Conservation (phyloP, 2,888 invertebrate genomes). For the Bedellia somnulentella region DNA sequence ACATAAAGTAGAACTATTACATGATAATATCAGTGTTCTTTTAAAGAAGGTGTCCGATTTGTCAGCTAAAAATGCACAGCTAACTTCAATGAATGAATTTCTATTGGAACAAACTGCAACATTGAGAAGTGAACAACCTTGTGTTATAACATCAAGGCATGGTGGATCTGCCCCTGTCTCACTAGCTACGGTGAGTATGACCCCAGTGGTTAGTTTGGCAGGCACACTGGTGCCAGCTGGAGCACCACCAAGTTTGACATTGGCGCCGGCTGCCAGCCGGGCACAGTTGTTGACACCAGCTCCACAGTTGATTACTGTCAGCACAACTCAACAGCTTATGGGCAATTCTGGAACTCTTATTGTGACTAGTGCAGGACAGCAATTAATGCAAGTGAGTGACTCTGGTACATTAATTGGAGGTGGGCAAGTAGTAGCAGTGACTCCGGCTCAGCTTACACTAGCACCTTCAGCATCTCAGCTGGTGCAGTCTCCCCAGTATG, state of each 20-base stretch:
- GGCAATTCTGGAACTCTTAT: constrained; percentile 50
- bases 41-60: constrained; percentile 45
- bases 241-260: constrained; percentile 35
- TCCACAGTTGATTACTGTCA: constrained; percentile 47
- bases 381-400: constrained; percentile 55
- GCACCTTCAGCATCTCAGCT: constrained; percentile 40
- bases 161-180: constrained; percentile 49
- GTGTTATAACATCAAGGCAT: constrained; percentile 51
- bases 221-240: constrained; percentile 42
- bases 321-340: constrained; percentile 49
- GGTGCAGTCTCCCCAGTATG: no score
- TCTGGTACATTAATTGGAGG: constrained; percentile 51
- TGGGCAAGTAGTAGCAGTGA: constrained; percentile 48
- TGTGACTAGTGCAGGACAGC: constrained; percentile 53
- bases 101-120: constrained; percentile 43
- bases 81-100: constrained; percentile 54
- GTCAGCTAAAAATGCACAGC: constrained; percentile 44
- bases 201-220: constrained; percentile 46
- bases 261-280: constrained; percentile 45
- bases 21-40: constrained; percentile 51
- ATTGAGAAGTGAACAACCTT: constrained; percentile 38
- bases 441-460: constrained; percentile 45
- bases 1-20: constrained; percentile 42
- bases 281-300: constrained; percentile 49
- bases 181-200: constrained; percentile 49